phyloP scores from a whole-genome alignment of 2,113 vertebrate genomes.

The Scalopus aquaticus region DNA sequence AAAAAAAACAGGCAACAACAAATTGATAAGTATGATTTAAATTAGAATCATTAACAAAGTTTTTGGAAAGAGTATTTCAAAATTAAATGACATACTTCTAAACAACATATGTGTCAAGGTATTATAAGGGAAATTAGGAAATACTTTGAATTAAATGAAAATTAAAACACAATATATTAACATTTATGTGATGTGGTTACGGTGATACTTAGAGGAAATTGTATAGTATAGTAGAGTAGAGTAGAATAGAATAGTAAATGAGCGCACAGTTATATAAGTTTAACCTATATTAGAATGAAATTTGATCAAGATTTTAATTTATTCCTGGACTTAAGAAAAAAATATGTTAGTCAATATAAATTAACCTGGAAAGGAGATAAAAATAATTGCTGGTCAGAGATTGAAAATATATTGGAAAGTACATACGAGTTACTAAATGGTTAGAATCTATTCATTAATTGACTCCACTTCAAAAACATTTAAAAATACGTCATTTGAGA shows the following conservation, averaged over 20 bases:
- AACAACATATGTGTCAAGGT: neutral
- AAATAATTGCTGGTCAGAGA: neutral
- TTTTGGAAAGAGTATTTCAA: neutral
- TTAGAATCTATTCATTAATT: neutral
- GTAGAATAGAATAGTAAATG: neutral
- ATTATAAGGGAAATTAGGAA: neutral
- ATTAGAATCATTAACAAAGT: neutral
- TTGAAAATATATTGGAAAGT: neutral
- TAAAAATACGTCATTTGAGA: neutral
- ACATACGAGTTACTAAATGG: neutral
- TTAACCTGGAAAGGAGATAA: neutral
- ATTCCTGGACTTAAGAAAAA: neutral
- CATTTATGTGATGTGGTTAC: neutral
- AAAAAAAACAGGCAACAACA: too few relatives aligned
- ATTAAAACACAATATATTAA: neutral
- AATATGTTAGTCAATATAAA: neutral
- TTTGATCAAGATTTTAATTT: constrained; percentile 2
- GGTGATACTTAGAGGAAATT: neutral
- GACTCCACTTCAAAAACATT: neutral
- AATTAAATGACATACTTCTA: neutral
- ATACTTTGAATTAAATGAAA: neutral
- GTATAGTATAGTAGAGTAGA: neutral
- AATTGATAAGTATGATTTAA: neutral
- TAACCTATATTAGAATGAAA: neutral
- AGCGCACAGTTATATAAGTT: neutral